phyloP scores from a whole-genome alignment of 2,888 invertebrate genomes.

The Flexamia atlantica region DNA sequence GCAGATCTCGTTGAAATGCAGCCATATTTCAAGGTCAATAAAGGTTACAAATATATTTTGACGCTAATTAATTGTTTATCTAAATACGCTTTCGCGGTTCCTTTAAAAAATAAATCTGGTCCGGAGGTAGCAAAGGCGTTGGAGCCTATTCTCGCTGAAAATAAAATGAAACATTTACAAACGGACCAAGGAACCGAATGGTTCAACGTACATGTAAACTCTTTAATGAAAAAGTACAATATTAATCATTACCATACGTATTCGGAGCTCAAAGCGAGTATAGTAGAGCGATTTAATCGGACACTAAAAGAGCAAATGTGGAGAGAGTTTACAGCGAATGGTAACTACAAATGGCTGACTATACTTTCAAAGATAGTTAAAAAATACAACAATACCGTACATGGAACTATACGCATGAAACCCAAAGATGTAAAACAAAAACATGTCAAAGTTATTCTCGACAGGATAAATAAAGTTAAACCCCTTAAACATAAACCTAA shows the following conservation, averaged over 20 bases:
- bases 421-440: conserved; percentile 39
- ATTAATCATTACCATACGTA: conserved; percentile 50
- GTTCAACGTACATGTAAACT: conserved; percentile 12
- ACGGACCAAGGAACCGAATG: conserved; percentile 59
- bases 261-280: conserved; percentile 13
- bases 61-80: conserved; percentile 57
- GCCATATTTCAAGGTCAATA: conserved; percentile 55
- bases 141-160: conserved; percentile 2
- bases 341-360: conserved; percentile 20
- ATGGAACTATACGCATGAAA: conserved; percentile 54
- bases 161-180: conserved; percentile 50
- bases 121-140: conserved; percentile 24
- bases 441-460: conserved; percentile 14
- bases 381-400: conserved; percentile 40
- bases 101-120: conserved; percentile 59
- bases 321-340: conserved; percentile 3
- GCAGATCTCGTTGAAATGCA: conserved; percentile 63
- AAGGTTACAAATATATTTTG: conserved; percentile 61
- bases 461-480: neutral
- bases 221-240: conserved; percentile 43
- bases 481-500: neutral
- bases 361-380: conserved; percentile 21
- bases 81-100: conserved; percentile 51
- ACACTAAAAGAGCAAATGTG: conserved; percentile 48
- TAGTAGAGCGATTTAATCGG: conserved; percentile 54